A percentile compares a stretch with the other conserved stretches of the same genome.
Conservation (phyloP, 2,113 vertebrate species). For the Myanophis thanlyinensis region DNA sequence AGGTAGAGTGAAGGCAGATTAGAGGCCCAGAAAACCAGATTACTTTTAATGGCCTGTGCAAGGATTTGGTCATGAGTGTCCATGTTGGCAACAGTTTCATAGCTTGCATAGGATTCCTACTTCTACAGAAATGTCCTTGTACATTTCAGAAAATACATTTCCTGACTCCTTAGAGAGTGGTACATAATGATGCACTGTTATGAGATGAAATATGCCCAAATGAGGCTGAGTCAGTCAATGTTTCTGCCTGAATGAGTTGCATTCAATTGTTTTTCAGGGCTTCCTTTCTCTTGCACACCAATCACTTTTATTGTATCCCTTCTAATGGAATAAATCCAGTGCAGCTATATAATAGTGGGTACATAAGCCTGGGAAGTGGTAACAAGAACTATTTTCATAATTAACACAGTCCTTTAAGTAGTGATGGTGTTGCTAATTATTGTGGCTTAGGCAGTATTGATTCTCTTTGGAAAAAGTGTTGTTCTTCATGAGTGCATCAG, state of each 20-base stretch:
- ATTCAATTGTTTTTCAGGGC: not conserved
- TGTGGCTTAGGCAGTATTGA: not conserved
- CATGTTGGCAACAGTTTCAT: not conserved
- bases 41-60: not conserved
- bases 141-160: not conserved
- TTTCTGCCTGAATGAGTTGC: not conserved
- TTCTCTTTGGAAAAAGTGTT: not conserved
- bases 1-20: not conserved
- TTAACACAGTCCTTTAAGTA: not conserved
- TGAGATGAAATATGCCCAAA: not conserved
- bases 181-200: not conserved
- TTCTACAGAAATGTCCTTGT: not conserved
- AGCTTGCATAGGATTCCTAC: not conserved
- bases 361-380: not conserved
- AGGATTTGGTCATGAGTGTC: not conserved
- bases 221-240: not conserved
- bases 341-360: not conserved
- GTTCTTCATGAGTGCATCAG: not conserved
- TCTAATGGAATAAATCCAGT: not conserved
- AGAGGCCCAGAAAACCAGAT: not conserved
- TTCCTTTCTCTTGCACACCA: not conserved
- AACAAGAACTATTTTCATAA: not conserved
- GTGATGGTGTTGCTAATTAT: not conserved
- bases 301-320: not conserved
- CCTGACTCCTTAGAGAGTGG: not conserved